phyloP scores from a whole-genome alignment of 1,140 invertebrate species.

The Halesus radiatus region DNA sequence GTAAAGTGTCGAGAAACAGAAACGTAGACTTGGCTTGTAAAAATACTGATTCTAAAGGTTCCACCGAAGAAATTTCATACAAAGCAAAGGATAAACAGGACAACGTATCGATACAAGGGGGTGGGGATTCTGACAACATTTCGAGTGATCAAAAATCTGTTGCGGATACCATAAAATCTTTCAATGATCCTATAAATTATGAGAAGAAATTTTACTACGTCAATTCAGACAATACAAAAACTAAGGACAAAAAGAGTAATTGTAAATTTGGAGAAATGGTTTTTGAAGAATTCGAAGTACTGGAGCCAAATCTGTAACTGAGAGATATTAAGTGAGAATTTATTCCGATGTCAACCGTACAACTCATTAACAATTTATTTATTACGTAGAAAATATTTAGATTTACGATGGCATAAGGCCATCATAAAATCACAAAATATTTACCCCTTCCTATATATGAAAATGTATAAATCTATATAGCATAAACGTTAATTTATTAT shows the following conservation, averaged over 20 bases:
- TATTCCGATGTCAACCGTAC: too few relatives aligned
- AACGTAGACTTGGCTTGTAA: conserved; percentile 64
- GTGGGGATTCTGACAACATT: not conserved
- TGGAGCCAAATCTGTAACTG: conserved; percentile 62
- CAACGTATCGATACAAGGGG: not conserved
- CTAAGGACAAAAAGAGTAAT: conserved; percentile 58
- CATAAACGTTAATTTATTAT: conserved; percentile 1
- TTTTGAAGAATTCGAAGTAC: conserved; percentile 85
- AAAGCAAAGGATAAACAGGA: not conserved
- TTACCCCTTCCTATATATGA: too few relatives aligned
- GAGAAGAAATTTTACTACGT: conserved; percentile 70
- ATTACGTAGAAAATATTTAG: too few relatives aligned
- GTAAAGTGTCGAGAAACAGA: conserved; percentile 63
- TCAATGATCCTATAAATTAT: conserved; percentile 61
- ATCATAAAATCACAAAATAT: too few relatives aligned
- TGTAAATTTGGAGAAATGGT: conserved; percentile 84
- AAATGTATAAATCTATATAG: not conserved
- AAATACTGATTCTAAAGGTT: conserved; percentile 5
- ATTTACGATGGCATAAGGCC: too few relatives aligned
- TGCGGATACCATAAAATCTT: conserved; percentile 52
- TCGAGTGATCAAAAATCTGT: conserved; percentile 48
- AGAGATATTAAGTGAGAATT: too few relatives aligned
- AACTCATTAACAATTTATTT: too few relatives aligned
- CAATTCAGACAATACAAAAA: conserved; percentile 60
- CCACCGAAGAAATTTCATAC: not conserved